Base-by-base conservation (phyloP, 2,888 invertebrate species). In the Glyphotaelius pellucidus region DNA sequence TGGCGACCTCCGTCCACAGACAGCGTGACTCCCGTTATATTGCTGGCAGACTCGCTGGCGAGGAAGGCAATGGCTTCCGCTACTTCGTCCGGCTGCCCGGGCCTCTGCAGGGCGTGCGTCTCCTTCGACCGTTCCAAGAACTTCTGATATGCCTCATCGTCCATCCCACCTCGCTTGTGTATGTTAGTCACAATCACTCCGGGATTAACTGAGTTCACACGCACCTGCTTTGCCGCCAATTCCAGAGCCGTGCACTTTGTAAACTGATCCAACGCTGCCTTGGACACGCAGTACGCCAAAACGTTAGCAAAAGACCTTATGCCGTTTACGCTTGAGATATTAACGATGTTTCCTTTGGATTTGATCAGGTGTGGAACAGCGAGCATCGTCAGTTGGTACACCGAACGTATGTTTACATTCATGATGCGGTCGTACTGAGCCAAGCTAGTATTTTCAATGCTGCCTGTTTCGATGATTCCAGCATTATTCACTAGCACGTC, bases 1-100 rank as follows among this genome's bases (percentile, higher is more conserved):
- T 97, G 97, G 93, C 97, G 94, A 92, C 98, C 98, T 93, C 97
- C 98, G 95, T 98, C 98, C 3, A 98, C 97, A 0, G 97, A 97
- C 31, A 98, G 94, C 86, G 96, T 96, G 4, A 96, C 97, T 1
- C 98, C 98, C 12, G 98, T 98, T 80, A 97, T 97, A 94, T 97
- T 98, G 89, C 97, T 97, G 3, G 97, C 96, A 90, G 96, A 95
- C 86, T 97, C 96, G 31, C 97, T 97, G 4, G 98, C 98, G 87
- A 98, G 95, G 94, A 97, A 98, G n/a, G 97, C 96, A 93, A 98
- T 97, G 2, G 97, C 95, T 92, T 96, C 95, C 4, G 98, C 98
- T 14, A 97, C 97, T 95, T 98, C 97, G 1, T 96, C 95, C 0
- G 96, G 95, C 83, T 96, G 94, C 11, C 97, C 97, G 19, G 96